phyloP scores from a whole-genome alignment of 2,797 vertebrate genomes.

The Gambelia wislizenii region DNA sequence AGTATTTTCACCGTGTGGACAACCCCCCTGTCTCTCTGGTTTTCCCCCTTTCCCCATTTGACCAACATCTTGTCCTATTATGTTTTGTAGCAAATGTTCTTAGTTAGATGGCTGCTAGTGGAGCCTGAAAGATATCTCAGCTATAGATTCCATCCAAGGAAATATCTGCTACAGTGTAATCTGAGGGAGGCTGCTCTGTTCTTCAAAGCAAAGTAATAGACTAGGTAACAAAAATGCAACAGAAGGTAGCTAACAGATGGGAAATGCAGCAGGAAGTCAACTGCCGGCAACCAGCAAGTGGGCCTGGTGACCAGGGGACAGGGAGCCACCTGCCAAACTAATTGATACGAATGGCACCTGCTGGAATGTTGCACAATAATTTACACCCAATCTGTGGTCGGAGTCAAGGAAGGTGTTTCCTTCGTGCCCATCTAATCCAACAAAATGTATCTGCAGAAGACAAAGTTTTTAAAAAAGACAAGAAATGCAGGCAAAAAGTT shows the following conservation, averaged over 20 bases:
- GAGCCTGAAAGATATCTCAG: background rate
- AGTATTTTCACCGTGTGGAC: too few relatives aligned
- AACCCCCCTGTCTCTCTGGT: too few relatives aligned
- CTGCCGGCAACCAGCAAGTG: background rate
- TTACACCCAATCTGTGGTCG: background rate
- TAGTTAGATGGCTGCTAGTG: background rate
- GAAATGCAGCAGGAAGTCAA: conserved; percentile 27
- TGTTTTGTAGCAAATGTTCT: background rate
- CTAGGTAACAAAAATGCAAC: background rate
- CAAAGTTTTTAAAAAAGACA: background rate
- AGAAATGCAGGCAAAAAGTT: background rate
- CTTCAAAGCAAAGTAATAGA: background rate
- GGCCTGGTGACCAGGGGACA: background rate
- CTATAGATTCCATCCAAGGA: background rate
- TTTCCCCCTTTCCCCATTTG: too few relatives aligned
- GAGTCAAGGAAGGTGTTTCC: background rate
- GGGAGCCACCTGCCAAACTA: too few relatives aligned
- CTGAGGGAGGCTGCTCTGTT: background rate
- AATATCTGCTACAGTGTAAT: background rate
- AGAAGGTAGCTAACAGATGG: background rate
- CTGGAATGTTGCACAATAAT: background rate
- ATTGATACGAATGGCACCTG: background rate
- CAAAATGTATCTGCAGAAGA: background rate
- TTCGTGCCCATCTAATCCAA: accelerated
- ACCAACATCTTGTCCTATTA: background rate